These are phyloP conservation scores for Melanaphis sacchari DNA, from an alignment of 1,140 invertebrate genomes.

Conservation along the genomic window DNA sequence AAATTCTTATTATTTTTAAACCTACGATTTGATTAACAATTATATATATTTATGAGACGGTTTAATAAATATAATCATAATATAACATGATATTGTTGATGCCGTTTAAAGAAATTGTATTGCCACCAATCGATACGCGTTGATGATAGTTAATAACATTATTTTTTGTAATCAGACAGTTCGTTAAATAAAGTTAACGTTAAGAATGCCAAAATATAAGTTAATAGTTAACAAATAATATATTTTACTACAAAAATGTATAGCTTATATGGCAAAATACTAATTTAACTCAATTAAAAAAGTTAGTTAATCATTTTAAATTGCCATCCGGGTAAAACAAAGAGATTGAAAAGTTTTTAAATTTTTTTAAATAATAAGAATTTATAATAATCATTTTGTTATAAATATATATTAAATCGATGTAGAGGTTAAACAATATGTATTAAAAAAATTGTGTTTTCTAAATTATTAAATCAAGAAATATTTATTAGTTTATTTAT, in stretches of 20 bases:
- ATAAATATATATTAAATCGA: too few species aligned
- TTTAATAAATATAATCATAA: not conserved
- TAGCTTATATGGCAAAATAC: not conserved
- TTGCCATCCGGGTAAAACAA: not conserved
- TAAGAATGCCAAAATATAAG: not conserved
- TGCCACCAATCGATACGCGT: not conserved
- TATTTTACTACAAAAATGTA: not conserved
- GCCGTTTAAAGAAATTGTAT: not conserved
- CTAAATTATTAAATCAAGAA: too few species aligned
- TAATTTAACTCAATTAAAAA: not conserved
- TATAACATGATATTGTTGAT: not conserved
- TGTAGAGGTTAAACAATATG: too few species aligned
- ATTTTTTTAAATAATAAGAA: not conserved
- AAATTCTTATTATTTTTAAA: not conserved
- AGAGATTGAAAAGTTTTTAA: not conserved
- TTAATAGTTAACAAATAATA: not conserved
- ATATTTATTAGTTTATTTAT: too few species aligned
- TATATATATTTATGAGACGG: not conserved
- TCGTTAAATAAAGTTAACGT: not conserved
- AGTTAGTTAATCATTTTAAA: not conserved
- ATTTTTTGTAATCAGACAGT: not conserved
- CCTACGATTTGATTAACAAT: not conserved
- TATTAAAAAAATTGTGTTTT: too few species aligned
- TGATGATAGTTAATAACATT: not conserved
- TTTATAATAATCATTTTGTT: too few species aligned